Base-by-base conservation (phyloP, 2,797 vertebrate species). In the Coregonus ussuriensis region DNA sequence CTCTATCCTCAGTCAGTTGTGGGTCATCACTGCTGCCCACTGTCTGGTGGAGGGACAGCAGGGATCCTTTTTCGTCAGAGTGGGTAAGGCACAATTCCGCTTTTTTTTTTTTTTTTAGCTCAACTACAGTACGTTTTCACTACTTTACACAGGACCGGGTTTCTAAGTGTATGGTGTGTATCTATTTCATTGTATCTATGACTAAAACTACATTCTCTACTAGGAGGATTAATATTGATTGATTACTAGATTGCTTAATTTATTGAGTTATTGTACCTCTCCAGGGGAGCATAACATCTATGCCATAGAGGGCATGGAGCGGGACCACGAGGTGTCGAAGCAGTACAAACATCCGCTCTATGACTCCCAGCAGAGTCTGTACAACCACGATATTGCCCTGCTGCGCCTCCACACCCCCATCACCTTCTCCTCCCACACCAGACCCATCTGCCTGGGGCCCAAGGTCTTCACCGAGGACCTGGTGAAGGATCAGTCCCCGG, bases 361-460 rank as follows among this genome's bases (percentile, higher is more conserved):
- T 80, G 89, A 97, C 0, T 31, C 88, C 75, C 87, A 18, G 0
- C 2, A 83, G n/a, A 95, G 91, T 83, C 85, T 87, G 53, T 96
- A 96, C 88, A 94, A 93, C 88, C 95, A 98, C 0, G 98, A 99
- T 87, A 92, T 99, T 0, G 96, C 96, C 11, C 91, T 99, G 31
- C 82, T 99, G 37, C 91, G 91, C 77, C 92, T 98, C 70, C 89
- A 85, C 4, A 79, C 3, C 37, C 91, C 96, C 0, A 91, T 99
- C 73, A 18, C 0, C 7, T 89, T 97, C 75, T 96, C 93, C 35
- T 71, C 72, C 67, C 93, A 88, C 0, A 94, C 95, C 0, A 93
- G 93, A 0, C 95, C 97, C 29, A 91, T 99, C 83, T 99, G 98
- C 86, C 52, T 98, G 0, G 97, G 96, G 4, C 94, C 94, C 87